These are phyloP conservation scores for Empis livida DNA, from an alignment of 2,888 invertebrate species.

Conservation along the genomic window DNA sequence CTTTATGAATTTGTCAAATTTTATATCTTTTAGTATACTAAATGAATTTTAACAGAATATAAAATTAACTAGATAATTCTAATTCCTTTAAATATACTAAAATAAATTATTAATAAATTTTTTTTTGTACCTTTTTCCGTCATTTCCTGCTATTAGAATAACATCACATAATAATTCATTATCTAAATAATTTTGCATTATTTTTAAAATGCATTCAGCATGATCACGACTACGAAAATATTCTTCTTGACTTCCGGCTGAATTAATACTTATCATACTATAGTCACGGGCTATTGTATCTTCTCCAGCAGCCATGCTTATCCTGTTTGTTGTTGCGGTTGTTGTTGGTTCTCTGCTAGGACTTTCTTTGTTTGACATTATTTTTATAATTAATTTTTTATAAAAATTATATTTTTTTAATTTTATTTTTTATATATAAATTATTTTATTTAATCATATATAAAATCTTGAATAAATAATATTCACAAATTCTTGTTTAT, in stretches of 20 bases:
- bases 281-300: conserved; percentile 49
- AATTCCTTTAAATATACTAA: background rate
- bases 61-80: too few relatives aligned
- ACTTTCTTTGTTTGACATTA: conserved; percentile 28
- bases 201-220: conserved; percentile 65
- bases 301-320: conserved; percentile 27
- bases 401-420: background rate
- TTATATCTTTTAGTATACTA: too few relatives aligned
- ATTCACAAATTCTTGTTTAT: too few relatives aligned
- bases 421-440: too few relatives aligned
- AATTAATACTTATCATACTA: conserved; percentile 51
- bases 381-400: background rate
- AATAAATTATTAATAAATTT: background rate
- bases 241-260: conserved; percentile 62
- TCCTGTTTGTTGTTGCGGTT: conserved; percentile 29
- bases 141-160: conserved; percentile 62
- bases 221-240: conserved; percentile 65
- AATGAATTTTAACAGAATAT: too few relatives aligned
- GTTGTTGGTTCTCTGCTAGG: conserved; percentile 34
- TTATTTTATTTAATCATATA: too few relatives aligned
- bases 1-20: too few relatives aligned
- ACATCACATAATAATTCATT: conserved; percentile 80
- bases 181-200: conserved; percentile 71
- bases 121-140: conserved; percentile 43
- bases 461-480: too few relatives aligned